Evolutionary conservation across 2,113 vertebrate species (phyloP).

Genomic region (Dicentrarchus labrax): DNA sequence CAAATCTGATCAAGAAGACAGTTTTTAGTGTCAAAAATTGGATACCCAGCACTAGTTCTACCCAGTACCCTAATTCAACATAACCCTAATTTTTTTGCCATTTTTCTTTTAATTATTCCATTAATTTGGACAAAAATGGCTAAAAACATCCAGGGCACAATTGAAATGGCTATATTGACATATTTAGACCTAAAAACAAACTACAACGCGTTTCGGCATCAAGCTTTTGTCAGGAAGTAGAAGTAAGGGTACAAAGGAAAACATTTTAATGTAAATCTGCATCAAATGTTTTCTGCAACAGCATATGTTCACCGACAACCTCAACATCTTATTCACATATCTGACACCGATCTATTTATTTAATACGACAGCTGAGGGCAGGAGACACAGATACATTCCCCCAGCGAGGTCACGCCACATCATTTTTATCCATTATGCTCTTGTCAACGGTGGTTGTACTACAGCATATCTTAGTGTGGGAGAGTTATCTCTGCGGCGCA

Average conservation of each 20-base stretch:
- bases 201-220: no score
- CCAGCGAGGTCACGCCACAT: conserved; percentile 32
- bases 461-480: conserved; percentile 28
- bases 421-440: conserved; percentile 20
- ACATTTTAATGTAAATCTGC: neutral
- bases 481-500: conserved; percentile 36
- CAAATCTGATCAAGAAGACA: neutral
- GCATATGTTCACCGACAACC: conserved; percentile 13
- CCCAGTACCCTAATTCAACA: no score
- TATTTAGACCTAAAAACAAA: no score
- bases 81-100: no score
- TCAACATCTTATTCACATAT: conserved; percentile 23
- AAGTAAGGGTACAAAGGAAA: no score
- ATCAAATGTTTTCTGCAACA: neutral
- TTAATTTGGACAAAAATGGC: no score
- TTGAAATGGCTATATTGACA: no score
- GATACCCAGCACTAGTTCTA: no score
- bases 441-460: neutral
- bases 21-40: no score
- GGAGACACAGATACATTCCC: conserved; percentile 32
- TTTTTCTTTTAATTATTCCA: no score
- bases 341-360: conserved; percentile 29
- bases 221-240: no score
- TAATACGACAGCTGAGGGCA: conserved; percentile 44
- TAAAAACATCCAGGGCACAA: no score